These are phyloP conservation scores for Xyliphius kryptos DNA, from an alignment of 2,113 vertebrate genomes.

Conservation along the genomic window DNA sequence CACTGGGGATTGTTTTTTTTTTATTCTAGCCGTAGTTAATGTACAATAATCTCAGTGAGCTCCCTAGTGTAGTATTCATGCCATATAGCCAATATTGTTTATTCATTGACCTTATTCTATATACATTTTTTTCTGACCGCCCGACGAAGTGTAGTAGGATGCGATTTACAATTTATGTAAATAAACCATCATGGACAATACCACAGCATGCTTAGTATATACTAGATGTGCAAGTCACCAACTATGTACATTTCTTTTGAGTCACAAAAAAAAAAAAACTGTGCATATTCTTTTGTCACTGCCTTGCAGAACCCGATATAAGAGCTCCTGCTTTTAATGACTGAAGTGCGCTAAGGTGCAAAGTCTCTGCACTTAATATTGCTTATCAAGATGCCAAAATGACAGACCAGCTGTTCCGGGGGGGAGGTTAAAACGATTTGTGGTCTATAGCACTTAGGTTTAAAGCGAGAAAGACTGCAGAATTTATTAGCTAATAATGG, in stretches of 20 bases:
- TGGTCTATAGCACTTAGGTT: constrained; percentile 5
- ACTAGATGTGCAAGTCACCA: constrained; percentile 2
- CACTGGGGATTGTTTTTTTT: background rate
- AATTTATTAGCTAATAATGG: constrained; percentile 18
- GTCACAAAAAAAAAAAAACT: background rate
- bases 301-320: background rate
- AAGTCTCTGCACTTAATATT: constrained; percentile 38
- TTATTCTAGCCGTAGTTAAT: no score
- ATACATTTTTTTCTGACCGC: background rate
- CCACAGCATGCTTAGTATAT: constrained; percentile 15
- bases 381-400: constrained; percentile 30
- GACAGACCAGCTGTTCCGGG: constrained; percentile 7
- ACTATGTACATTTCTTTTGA: background rate
- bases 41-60: background rate
- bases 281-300: constrained; percentile 8
- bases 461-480: constrained; percentile 14
- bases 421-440: background rate
- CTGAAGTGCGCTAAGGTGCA: constrained; percentile 6
- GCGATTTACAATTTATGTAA: background rate
- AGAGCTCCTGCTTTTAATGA: background rate
- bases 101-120: background rate
- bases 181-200: background rate
- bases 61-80: constrained; percentile 7
- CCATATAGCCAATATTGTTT: constrained; percentile 1
- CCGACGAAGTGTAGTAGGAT: background rate